Evolutionary conservation across 2,797 vertebrate species (phyloP).

Genomic region (Poecilia gillii): DNA sequence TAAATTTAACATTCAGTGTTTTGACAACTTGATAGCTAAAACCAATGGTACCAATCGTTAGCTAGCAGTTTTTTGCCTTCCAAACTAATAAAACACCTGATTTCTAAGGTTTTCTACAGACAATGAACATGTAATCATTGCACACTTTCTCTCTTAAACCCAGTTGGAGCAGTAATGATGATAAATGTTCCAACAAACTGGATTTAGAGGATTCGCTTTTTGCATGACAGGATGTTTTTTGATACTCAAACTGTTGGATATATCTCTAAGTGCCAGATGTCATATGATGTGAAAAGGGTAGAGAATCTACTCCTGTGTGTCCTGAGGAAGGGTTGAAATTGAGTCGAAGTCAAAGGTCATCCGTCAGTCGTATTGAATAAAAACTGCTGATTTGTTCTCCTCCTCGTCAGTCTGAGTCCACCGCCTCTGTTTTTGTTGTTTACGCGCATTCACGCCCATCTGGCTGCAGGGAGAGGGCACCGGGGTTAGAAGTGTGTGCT

Average conservation of each 20-base stretch:
- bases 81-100: neutral
- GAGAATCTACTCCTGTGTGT: constrained; percentile 6
- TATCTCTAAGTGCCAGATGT: constrained; percentile 23
- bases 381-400: constrained; percentile 45
- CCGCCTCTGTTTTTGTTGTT: constrained; percentile 23
- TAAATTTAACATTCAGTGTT: too few species aligned
- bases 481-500: constrained; percentile 27
- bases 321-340: constrained; percentile 24
- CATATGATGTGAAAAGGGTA: constrained; percentile 26
- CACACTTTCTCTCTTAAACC: neutral
- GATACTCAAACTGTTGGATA: constrained; percentile 34
- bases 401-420: constrained; percentile 35
- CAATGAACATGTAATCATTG: neutral
- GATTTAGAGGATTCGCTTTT: neutral
- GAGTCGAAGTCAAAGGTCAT: constrained; percentile 51
- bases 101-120: neutral
- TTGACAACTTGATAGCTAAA: too few species aligned
- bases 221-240: constrained; percentile 16
- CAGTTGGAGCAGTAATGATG: neutral
- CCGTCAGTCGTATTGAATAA: constrained; percentile 19
- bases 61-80: neutral
- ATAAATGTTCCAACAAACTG: neutral
- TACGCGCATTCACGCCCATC: constrained; percentile 53
- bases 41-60: too few species aligned
- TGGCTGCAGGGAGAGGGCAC: constrained; percentile 48